Base-by-base conservation (phyloP, 2,888 invertebrate genomes). In the Trissolcus brochymenae region DNA sequence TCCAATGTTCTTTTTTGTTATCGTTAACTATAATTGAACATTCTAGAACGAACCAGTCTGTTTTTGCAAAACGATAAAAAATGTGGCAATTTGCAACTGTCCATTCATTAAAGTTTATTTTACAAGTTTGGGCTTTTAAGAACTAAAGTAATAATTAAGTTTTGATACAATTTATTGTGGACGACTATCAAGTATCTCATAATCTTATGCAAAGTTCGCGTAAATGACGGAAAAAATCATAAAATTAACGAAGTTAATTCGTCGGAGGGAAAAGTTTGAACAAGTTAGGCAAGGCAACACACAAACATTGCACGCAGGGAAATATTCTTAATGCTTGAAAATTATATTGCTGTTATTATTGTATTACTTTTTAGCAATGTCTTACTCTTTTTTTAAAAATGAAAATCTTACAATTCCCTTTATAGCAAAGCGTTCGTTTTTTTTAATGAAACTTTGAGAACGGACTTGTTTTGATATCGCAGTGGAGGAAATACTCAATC, bases 171-270 rank as follows among this genome's bases (percentile, higher is more conserved):
- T 65, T 55, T 55, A 55, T 65, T 56, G 35, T 56, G 19, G 35
- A 65, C 55, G 49, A 65, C 35, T 46, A 16, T 49, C n/a, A 29
- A 25, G 29, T 19, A 49, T 56, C 35, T 55, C 55, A 17, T 55
- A 55, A 55, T 17, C 49, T 46, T 56, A 55, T 35, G 53, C 35
- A 35, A 65, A 55, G 54, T 65, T 19, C 4, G 11, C 49, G 3
- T 65, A 65, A 65, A 56, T 65, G 55, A 41, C 54, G 43, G 53
- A 54, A 65, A 56, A 43, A 53, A 55, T 56, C 53, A 53, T 54
- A 55, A 54, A 64, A 64, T 64, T 54, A 55, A 64, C 41, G 25
- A 29, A 55, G 29, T 46, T 46, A 46, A 64, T 64, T 55, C 21
- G 53, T 53, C 14, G 13, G 14, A 25, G 16, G 21, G 19, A 35